Evolutionary conservation across 2,113 vertebrate genomes (phyloP), one percentile per base, ranked within the genome.

Genomic region (Mormoops blainvillei): DNA sequence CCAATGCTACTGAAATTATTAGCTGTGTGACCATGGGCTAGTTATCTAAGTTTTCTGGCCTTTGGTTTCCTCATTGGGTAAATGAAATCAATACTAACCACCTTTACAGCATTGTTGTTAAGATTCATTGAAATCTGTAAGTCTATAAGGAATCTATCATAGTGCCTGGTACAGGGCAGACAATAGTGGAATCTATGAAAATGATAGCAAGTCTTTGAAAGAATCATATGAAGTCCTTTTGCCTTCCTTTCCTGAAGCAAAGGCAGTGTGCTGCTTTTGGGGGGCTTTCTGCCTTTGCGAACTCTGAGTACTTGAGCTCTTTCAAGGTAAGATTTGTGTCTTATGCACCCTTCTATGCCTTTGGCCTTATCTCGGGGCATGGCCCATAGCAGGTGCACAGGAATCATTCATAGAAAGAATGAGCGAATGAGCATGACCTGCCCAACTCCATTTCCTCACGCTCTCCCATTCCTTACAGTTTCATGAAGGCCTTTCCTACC

Each of bases 21-120:
- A 70, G 61, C 28, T 91, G 41, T 84, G 45, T 52, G 76, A 87
- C 11, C 11, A 70, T 67, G 26, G 54, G 65, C 26, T 67, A 73
- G 63, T 84, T 48, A 80, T 24, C n/a, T 38, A 61, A 68, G 26
- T 67, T 80, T 80, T 50, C 45, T 68, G 77, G 36, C 26, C 26
- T 76, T 65, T 73, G 67, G 18, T 70, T 65, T 65, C 45, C 87
- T 85, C n/a, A 52, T 10, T 3, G 52, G 70, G 65, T 93, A 96
- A 84, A 33, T 76, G 31, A 82, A 70, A 85, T 63, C 7, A 87
- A 38, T 38, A 38, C 84, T 41, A 74, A 76, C 33, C 10, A 84
- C 56, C 71, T 54, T 36, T 88, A 15, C 28, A 73, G 7, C 31
- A 12, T 67, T 63, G 77, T 28, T 52, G 16, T 68, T 56, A 84